Evolutionary conservation across 2,888 invertebrate species (phyloP), one percentile per base, ranked within the genome.

Genomic region (Camponotus fellah): DNA sequence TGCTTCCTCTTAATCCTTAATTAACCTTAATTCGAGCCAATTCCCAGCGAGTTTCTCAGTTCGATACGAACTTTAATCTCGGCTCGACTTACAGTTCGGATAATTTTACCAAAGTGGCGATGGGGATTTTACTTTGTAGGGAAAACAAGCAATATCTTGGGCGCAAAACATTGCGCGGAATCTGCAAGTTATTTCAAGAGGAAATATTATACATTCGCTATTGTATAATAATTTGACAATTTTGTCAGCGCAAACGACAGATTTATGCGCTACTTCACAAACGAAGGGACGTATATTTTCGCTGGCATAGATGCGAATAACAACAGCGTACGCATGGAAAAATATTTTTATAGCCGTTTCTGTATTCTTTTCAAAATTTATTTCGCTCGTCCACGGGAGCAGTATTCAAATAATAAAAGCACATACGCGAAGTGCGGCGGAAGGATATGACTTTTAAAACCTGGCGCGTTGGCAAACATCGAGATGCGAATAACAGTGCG

Each of bases 1-100:
- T 88, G 85, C 86, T 86, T 90, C 84, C 86, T 86, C 91, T 91
- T 92, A 91, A 92, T 91, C 91, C 90, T 92, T 91, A 92, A 92
- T 92, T 92, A 91, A 91, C 92, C 92, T 86, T 85, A 82, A 90
- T 91, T 88, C 91, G 83, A 85, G 83, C 83, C 89, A 88, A 91
- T 92, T 89, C 85, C 87, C 84, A 81, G 79, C 79, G 85, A 91
- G 83, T 86, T 85, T 86, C 90, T 81, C 49, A 53, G 84, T 86
- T 76, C 88, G 81, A 89, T 86, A 87, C 89, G 85, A 90, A 91
- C 87, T 91, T 90, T 85, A 88, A 91, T 90, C 91, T 87, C 85
- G 83, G 66, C 53, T 56, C 74, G 82, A 86, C 76, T 71, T 43
- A 71, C 90, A 26, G 82, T 86, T 76, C 87, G 84, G 72, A 87